Evolutionary conservation across 1,140 invertebrate species (phyloP), one percentile per base, ranked within the genome.

Genomic region (Monomorium pharaonis): DNA sequence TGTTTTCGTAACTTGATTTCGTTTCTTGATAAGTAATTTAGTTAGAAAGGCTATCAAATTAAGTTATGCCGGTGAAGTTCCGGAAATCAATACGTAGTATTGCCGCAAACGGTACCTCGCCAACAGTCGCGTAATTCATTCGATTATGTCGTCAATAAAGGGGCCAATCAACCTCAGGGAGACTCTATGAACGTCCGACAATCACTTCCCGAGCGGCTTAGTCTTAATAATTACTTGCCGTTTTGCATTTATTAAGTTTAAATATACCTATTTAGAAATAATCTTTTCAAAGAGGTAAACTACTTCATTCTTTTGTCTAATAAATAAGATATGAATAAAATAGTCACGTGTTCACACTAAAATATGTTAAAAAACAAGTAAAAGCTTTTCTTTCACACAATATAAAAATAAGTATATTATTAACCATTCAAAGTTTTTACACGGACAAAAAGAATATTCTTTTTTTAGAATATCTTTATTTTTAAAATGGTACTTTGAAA

Each of bases 61-160:
- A 54, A 54, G 21, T 78, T 78, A 24, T n/a, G 7, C 9, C 47
- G 58, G 5, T 24, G 6, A 69, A 69, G 44, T 80, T 69, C 27
- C 72, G 76, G 86, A 87, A 85, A 89, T 87, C 85, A 90, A 87
- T 85, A 83, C 2, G 18, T 30, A 33, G 47, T 80, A 37, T 24
- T 60, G 56, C 56, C 69, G 24, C n/a, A 74, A 83, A 83, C 33
- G 51, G 30, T 74, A 74, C 24, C 37, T 18, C 67, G 21, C 37
- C n/a, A 58, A 83, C 30, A 37, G 18, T 49, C 80, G 42, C 65
- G 67, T 83, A 83, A 83, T 83, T 83, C 51, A 60, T 83, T 72
- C n/a, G 69, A 83, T 83, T 83, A 83, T 60, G 27, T 37, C 69
- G 67, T 51, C 80, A 62, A 74, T 83, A 83, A 83, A 74, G 80